A percentile compares a stretch with the other conserved stretches of the same genome.
Evolutionary conservation across 2,888 invertebrate species (phyloP).

Genomic region (Diachrysia chrysitis): DNA sequence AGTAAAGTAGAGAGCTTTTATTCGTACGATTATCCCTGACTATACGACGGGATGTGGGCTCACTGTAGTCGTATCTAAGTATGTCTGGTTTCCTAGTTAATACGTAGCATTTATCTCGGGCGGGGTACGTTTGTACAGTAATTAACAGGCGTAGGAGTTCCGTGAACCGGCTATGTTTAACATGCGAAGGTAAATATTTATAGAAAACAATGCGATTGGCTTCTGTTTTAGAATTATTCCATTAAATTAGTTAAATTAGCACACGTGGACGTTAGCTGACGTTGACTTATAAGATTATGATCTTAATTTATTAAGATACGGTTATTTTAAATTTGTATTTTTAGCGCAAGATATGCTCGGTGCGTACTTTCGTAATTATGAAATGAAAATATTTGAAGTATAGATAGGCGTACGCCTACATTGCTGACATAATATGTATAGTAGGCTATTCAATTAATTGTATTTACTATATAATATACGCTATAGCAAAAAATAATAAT

Average conservation of each 20-base stretch:
- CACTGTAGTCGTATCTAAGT: neutral
- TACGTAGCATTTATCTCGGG: constrained; percentile 17
- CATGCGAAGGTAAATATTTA: constrained; percentile 19
- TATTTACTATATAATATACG: no score
- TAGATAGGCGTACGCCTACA: neutral
- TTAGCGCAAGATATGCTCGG: neutral
- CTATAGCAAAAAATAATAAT: no score
- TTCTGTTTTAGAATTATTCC: constrained; percentile 9
- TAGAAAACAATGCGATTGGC: constrained; percentile 21
- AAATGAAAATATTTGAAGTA: neutral
- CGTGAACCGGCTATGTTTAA: constrained; percentile 12
- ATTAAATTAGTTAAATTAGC: neutral
- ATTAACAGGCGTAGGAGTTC: constrained; percentile 34
- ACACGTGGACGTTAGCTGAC: neutral
- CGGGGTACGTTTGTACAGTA: constrained; percentile 26
- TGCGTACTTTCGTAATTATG: neutral
- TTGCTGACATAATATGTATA: neutral
- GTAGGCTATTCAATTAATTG: no score
- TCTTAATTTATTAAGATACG: neutral
- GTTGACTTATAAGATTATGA: neutral
- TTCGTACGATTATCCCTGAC: neutral
- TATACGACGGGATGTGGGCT: neutral
- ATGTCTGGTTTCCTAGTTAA: constrained; percentile 10
- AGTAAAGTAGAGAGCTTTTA: neutral
- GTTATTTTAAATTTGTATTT: neutral